phyloP scores from a whole-genome alignment of 1,140 invertebrate species.

The Ditylenchus dipsaci region DNA sequence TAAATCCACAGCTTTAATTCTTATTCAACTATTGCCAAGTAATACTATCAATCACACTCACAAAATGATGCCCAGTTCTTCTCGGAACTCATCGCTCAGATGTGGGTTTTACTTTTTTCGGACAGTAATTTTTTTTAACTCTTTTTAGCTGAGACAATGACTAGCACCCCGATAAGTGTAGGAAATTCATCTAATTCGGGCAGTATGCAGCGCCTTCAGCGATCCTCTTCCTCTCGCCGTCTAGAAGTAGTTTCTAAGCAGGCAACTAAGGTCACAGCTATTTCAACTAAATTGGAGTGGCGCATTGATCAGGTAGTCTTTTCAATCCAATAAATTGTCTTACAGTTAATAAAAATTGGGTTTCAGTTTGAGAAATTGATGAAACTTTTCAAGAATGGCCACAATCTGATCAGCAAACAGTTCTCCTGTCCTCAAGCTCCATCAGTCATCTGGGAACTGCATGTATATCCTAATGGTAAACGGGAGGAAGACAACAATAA shows the following conservation, averaged over 20 bases:
- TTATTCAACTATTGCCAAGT: too few relatives aligned
- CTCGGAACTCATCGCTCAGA: too few relatives aligned
- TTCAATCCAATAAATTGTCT: slow-evolving; percentile 4
- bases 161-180: background rate
- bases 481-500: slow-evolving; percentile 50
- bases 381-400: slow-evolving; percentile 54
- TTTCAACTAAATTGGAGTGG: slow-evolving; percentile 35
- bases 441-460: slow-evolving; percentile 52
- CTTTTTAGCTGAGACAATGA: background rate
- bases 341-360: background rate
- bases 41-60: too few relatives aligned
- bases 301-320: slow-evolving; percentile 30
- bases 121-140: too few relatives aligned
- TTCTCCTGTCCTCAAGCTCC: slow-evolving; percentile 38
- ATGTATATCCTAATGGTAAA: slow-evolving; percentile 57
- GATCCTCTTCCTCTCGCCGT: background rate
- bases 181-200: background rate
- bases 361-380: slow-evolving; percentile 51
- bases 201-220: background rate
- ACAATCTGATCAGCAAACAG: slow-evolving; percentile 48
- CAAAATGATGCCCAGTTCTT: too few relatives aligned
- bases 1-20: too few relatives aligned
- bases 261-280: slow-evolving; percentile 15
- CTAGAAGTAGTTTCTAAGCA: slow-evolving; percentile 4
- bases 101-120: too few relatives aligned